A percentile compares a stretch with the other conserved stretches of the same genome.
Conservation (phyloP, 2,888 invertebrate species). For the Nemotelus nigrinus region DNA sequence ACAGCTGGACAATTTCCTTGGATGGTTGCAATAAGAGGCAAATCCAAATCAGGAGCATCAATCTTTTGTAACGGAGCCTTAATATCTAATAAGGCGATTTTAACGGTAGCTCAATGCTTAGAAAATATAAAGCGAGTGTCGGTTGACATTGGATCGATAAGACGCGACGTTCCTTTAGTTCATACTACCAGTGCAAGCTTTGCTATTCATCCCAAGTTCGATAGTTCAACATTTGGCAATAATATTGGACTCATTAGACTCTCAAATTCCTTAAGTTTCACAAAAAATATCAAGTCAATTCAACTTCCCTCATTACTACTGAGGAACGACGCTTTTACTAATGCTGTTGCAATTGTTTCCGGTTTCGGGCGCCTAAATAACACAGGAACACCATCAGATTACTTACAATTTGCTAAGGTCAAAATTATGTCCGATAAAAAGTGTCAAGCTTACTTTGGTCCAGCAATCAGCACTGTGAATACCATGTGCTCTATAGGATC, state of each 20-base stretch:
- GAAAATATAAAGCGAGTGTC: conserved; percentile 18
- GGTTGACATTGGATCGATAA: conserved; percentile 27
- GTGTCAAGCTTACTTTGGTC: conserved; percentile 32
- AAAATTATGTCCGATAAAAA: conserved; percentile 31
- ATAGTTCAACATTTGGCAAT: conserved; percentile 28
- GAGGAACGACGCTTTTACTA: neutral
- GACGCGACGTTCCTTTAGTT: conserved; percentile 26
- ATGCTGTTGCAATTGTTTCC: neutral
- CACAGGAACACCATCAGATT: neutral
- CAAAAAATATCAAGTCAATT: conserved; percentile 6
- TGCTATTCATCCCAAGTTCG: conserved; percentile 26
- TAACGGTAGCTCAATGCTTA: conserved; percentile 44
- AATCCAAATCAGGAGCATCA: neutral
- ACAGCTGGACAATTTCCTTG: conserved; percentile 38
- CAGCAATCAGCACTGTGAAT: neutral
- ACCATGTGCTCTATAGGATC: conserved; percentile 35
- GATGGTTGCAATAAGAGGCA: conserved; percentile 19
- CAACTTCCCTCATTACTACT: conserved; percentile 15
- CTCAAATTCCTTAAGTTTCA: conserved; percentile 19
- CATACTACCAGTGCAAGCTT: conserved; percentile 1
- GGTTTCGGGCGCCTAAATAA: conserved; percentile 32
- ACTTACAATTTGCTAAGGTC: conserved; percentile 30
- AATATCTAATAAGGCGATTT: conserved; percentile 16
- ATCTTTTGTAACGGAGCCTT: conserved; percentile 37
- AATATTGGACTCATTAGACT: conserved; percentile 32